Evolutionary conservation across 2,113 vertebrate species (phyloP).

Genomic region (Laticauda colubrina): DNA sequence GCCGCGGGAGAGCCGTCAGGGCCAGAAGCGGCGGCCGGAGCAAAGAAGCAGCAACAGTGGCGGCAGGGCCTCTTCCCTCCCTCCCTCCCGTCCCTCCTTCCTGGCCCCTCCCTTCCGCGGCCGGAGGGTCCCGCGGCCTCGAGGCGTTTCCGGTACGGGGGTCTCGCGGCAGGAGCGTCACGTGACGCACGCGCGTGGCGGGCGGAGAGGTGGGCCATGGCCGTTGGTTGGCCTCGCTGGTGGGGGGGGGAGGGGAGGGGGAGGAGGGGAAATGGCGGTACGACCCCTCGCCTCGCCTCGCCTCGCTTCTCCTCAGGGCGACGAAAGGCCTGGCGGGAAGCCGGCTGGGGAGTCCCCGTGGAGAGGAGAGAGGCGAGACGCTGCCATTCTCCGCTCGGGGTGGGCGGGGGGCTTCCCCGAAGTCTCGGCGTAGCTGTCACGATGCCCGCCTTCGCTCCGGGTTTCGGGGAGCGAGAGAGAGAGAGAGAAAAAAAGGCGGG

Average conservation of each 20-base stretch:
- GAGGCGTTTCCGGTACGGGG: not conserved
- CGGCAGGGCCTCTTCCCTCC: not conserved
- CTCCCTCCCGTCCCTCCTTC: not conserved
- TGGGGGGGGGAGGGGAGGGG: rapidly evolving
- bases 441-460: not conserved
- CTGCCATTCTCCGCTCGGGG: not conserved
- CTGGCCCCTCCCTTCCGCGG: not conserved
- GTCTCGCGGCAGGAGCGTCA: not conserved
- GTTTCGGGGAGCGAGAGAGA: not conserved
- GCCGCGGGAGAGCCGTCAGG: not conserved
- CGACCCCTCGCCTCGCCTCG: not conserved
- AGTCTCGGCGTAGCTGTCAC: not conserved
- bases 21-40: not conserved
- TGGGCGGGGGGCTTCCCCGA: not conserved
- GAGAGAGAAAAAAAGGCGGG: too few relatives aligned
- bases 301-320: not conserved
- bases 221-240: not conserved
- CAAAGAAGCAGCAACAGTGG: not conserved
- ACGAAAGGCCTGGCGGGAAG: not conserved
- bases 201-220: not conserved
- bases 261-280: rapidly evolving
- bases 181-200: not conserved
- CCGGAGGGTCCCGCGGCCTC: not conserved
- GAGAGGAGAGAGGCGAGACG: not conserved
- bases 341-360: not conserved